These are phyloP conservation scores for Patella pellucida DNA, from an alignment of 2,888 invertebrate species.

Conservation along the genomic window DNA sequence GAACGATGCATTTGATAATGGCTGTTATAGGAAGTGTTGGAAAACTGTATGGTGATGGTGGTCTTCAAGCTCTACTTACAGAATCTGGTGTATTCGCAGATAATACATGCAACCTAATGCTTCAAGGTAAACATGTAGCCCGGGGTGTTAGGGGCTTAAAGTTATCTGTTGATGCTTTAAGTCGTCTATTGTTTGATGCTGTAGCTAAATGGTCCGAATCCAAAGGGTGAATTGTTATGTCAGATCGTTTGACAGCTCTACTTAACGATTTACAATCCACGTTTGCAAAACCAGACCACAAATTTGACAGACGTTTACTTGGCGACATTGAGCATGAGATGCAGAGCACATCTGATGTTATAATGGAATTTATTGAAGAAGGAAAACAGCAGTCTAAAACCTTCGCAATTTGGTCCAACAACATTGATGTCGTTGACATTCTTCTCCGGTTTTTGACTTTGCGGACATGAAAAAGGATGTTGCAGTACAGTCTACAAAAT, in stretches of 20 bases:
- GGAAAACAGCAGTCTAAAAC: too few relatives aligned
- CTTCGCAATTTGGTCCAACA: too few relatives aligned
- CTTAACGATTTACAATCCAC: not conserved
- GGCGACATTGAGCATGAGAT: not conserved
- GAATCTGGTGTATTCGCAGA: conserved; percentile 9
- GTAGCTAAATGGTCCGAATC: conserved; percentile 9
- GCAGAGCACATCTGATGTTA: not conserved
- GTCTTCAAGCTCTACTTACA: conserved; percentile 13
- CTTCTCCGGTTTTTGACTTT: not conserved
- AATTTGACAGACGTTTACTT: not conserved
- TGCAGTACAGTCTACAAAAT: conserved; percentile 15
- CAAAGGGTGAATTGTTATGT: not conserved
- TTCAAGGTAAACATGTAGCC: conserved; percentile 17
- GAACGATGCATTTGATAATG: conserved; percentile 25
- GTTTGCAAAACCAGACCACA: too few relatives aligned
- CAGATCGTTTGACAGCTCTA: not conserved
- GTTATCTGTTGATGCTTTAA: conserved; percentile 11
- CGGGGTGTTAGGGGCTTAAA: conserved; percentile 17
- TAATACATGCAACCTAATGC: conserved; percentile 12
- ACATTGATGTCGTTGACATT: conserved; percentile 8
- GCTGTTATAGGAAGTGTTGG: conserved; percentile 21
- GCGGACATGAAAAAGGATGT: conserved; percentile 20
- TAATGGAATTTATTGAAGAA: not conserved
- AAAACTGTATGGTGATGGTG: conserved; percentile 23
- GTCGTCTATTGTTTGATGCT: conserved; percentile 3